Base-by-base conservation (phyloP, 2,797 vertebrate species). In the Leptoclinus maculatus region DNA sequence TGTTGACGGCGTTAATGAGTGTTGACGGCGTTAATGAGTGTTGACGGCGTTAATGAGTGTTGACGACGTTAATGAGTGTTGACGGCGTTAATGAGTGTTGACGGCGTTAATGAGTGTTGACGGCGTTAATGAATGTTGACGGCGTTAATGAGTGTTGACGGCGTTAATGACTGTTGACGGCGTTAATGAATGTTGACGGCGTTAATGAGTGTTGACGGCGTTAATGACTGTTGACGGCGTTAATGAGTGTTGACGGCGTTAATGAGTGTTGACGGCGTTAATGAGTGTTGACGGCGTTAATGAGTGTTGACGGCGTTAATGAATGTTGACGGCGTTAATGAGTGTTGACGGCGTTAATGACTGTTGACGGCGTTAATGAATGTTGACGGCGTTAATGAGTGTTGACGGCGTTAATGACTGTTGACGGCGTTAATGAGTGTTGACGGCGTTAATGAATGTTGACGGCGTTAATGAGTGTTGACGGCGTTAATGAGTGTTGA, bases 31-130 rank as follows among this genome's bases (percentile, higher is more conserved):
- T 74, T 90, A 87, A 85, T 76, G 86, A 41, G 54, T 79, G 79
- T 90, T 87, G 73, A 83, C 86, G 74, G 43, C 85, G 82, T 74
- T 90, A 87, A 85, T 76, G 86, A 86, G n/a, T n/a, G n/a, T n/a
- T n/a, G n/a, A n/a, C n/a, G n/a, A n/a, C n/a, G n/a, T n/a, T n/a
- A n/a, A n/a, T n/a, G n/a, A 41, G 54, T 79, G 79, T 90, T 87
- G 73, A 83, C 86, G 74, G 43, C 85, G 82, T 74, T 90, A 87
- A 85, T 76, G 86, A 41, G 54, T 79, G 79, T 90, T 87, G 73
- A 83, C 86, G 74, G 43, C 85, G 82, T 74, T 90, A 87, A 85
- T 76, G 86, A 41, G 54, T 79, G 79, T 90, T 87, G 73, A 83
- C 86, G 74, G 43, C 85, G 82, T 74, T 90, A 87, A 85, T 76